These are phyloP conservation scores for Eulithis testata DNA, from an alignment of 2,888 invertebrate genomes.

Conservation along the genomic window DNA sequence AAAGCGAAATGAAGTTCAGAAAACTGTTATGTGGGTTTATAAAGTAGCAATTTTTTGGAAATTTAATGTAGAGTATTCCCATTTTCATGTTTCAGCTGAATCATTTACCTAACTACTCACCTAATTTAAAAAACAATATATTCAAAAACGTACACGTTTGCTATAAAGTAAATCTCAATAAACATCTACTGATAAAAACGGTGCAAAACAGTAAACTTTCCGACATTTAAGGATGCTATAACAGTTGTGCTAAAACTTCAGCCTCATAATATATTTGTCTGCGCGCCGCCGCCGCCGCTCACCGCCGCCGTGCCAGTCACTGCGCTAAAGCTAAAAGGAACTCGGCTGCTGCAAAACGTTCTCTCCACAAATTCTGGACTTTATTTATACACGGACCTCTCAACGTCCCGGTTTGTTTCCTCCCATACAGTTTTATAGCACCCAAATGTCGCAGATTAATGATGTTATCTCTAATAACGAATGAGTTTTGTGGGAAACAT, in stretches of 20 bases:
- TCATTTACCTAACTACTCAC: too few species aligned
- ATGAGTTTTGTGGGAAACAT: slow-evolving; percentile 28
- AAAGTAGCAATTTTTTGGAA: too few species aligned
- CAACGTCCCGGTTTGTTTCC: slow-evolving; percentile 23
- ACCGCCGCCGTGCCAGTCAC: slow-evolving; percentile 28
- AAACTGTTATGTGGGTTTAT: slow-evolving; percentile 6
- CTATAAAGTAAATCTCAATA: slow-evolving; percentile 12
- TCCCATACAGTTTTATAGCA: slow-evolving; percentile 34
- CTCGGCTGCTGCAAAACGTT: slow-evolving; percentile 30
- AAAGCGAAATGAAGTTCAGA: slow-evolving; percentile 20
- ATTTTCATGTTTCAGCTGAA: too few species aligned
- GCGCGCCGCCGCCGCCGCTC: slow-evolving; percentile 25
- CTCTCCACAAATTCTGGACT: slow-evolving; percentile 35
- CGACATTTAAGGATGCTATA: slow-evolving; percentile 33
- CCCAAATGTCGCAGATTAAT: slow-evolving; percentile 40
- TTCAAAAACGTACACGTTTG: background rate
- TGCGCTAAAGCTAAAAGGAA: slow-evolving; percentile 33
- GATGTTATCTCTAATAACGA: slow-evolving; percentile 38
- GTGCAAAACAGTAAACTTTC: slow-evolving; percentile 15
- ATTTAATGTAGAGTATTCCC: too few species aligned
- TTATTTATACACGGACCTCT: slow-evolving; percentile 43
- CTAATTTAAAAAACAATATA: too few species aligned
- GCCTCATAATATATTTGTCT: slow-evolving; percentile 41
- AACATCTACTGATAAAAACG: slow-evolving; percentile 1
- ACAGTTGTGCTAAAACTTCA: slow-evolving; percentile 36